Evolutionary conservation across 1,140 invertebrate genomes (phyloP), one percentile per base, ranked within the genome.

Genomic region (Dendroctonus ponderosae): DNA sequence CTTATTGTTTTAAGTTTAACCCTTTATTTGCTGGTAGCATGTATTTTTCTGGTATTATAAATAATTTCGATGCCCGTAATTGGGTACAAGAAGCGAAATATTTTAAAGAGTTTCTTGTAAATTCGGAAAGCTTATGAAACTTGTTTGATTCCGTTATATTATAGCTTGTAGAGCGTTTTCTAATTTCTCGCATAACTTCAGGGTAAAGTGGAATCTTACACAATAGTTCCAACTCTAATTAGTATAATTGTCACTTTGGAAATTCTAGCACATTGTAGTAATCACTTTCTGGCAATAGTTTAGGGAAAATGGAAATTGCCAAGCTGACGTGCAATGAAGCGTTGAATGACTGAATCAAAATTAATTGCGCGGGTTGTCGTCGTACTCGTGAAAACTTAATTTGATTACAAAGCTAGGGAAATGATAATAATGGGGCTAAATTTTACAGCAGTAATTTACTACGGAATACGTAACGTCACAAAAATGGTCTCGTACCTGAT

Each of bases 221-320:
- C 41, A 58, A 44, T 44, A 58, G 56, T 58, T 58, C 15, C 56
- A 58, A 37, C 40, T 58, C 56, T 58, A 58, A 58, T 58, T 58
- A 58, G 56, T 58, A 58, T 58, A 58, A 58, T 58, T 58, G 56
- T 58, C 56, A 58, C 56, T 58, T 62, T 52, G 54, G 61, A 63
- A 63, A 44, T 63, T 63, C 50, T 39, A 48, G 41, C 61, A 52
- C 48, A 63, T 54, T 63, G 50, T 63, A n/a, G 15, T 54, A 66
- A 66, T 66, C 42, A 58, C 54, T 42, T 66, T 58, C 46, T 57
- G 44, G 54, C 46, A 66, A 58, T 58, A 57, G 63, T 58, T 66
- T 58, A 57, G 53, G 53, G 43, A 41, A 58, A 41, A 50, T 50
- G 62, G 52, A 46, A 66, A 66, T 66, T 66, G 38, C 50, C 15